Conservation (phyloP, 35 echinoderm and acorn worm genomes). For the Stichopus chloronotus region DNA sequence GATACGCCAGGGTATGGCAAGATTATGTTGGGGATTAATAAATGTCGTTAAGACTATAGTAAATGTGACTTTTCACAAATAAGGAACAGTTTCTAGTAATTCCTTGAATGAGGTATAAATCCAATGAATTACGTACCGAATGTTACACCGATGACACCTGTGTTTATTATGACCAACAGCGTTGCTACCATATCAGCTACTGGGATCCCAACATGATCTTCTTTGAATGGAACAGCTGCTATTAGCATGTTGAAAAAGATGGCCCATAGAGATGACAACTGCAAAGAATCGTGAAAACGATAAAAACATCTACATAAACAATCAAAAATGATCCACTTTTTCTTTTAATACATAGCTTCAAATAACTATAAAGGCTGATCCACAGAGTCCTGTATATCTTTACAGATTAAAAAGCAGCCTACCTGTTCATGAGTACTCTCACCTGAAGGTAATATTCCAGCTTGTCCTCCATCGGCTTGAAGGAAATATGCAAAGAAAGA, state of each 20-base stretch:
- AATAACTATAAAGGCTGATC: too few relatives aligned
- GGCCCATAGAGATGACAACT: conserved; percentile 27
- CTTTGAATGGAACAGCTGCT: conserved; percentile 6
- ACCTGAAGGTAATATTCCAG: conserved; percentile 62
- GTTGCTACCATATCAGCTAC: not conserved
- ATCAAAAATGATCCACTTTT: not conserved
- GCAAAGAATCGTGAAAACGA: not conserved
- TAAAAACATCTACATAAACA: not conserved
- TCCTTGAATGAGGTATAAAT: not conserved
- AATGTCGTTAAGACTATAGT: too few relatives aligned
- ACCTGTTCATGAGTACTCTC: too few relatives aligned
- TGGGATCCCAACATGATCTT: not conserved
- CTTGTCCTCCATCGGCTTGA: conserved; percentile 56
- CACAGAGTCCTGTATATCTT: too few relatives aligned
- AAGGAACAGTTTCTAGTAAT: too few relatives aligned
- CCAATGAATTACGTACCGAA: not conserved
- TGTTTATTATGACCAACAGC: not conserved
- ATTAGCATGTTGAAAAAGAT: conserved; percentile 49
- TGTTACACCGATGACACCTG: not conserved
- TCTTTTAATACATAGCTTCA: too few relatives aligned
- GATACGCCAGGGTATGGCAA: too few relatives aligned
- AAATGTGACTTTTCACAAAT: too few relatives aligned
- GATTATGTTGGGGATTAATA: too few relatives aligned
- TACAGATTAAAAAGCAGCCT: too few relatives aligned
- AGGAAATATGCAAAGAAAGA: conserved; percentile 33